Conservation (phyloP, 2,797 vertebrate genomes). For the Oryzias sinensis region DNA sequence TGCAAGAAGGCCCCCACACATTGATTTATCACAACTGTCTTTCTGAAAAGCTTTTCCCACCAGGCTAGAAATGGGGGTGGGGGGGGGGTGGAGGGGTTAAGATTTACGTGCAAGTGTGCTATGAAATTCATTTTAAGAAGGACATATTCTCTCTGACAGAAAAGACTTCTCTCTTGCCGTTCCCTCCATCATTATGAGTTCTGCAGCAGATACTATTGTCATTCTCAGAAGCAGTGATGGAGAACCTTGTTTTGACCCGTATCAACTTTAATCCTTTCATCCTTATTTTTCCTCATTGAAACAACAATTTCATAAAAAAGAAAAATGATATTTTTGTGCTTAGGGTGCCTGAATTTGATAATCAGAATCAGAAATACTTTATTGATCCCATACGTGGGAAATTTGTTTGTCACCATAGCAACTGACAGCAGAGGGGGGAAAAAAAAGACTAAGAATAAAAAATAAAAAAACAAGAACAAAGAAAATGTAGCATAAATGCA, state of each 20-base stretch:
- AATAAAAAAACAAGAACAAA: too few species aligned
- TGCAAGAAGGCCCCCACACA: constrained; percentile 51
- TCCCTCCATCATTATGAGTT: constrained; percentile 17
- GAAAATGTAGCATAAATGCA: too few species aligned
- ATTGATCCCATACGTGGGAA: too few species aligned
- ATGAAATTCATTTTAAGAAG: constrained; percentile 75
- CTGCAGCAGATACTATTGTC: constrained; percentile 9
- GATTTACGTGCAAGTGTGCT: constrained; percentile 71
- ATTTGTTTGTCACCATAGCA: too few species aligned
- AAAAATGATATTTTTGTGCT: too few species aligned
- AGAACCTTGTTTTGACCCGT: constrained; percentile 35
- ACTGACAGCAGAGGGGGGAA: too few species aligned
- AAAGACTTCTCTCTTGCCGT: constrained; percentile 28
- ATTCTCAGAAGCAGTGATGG: constrained; percentile 52
- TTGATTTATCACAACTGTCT: constrained; percentile 81
- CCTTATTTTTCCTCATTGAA: neutral
- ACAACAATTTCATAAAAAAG: too few species aligned
- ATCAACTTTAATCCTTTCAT: constrained; percentile 31
- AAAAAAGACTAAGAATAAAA: too few species aligned
- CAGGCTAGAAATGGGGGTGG: constrained; percentile 60
- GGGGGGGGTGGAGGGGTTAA: constrained; percentile 45
- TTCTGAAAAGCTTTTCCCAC: constrained; percentile 66
- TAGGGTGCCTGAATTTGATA: too few species aligned
- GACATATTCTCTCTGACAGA: constrained; percentile 58
- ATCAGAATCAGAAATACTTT: too few species aligned